Base-by-base conservation (phyloP, 2,113 vertebrate species). In the Mus spicilegus region DNA sequence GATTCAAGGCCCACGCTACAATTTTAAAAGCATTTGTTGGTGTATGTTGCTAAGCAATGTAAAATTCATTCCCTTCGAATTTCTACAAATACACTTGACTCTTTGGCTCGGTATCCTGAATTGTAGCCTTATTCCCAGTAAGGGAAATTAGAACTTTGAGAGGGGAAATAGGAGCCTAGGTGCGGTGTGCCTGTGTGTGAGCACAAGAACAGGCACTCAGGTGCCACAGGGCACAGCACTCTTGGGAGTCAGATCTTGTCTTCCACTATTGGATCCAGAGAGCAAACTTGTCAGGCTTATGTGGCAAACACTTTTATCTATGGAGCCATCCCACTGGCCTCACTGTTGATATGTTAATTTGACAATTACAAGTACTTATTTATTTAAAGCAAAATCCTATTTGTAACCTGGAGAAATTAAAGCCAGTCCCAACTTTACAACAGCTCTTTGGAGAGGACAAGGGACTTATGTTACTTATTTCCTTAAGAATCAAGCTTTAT, bases 401-500 rank as follows among this genome's bases (percentile, higher is more conserved):
- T 96, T 96, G 54, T 96, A 87, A 87, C 46, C 56, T 95, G 85
- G 54, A 93, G 65, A 36, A 84, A 73, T 36, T 73, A 85, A 96
- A 77, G 39, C 10, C 73, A 90, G 30, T 42, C 82, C 90, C 33
- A 86, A 94, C 89, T 98, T 96, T 90, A 93, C 6, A 19, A 78
- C 78, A 92, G 93, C 93, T 98, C 94, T 98, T 94, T 97, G 95
- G 91, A 90, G 97, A 98, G 97, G 97, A 97, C 96, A 96, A 92
- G 95, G 96, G 98, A 96, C 94, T 92, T 33, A 95, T 97, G 96
- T 93, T 96, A 94, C 19, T 72, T 97, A 98, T 98, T 98, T 97
- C 98, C 98, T 80, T 98, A 98, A 98, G 98, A 98, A 98, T 97
- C 98, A 98, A 98, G 98, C 98, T 98, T 98, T 98, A 92, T 98